These are phyloP conservation scores for Ictalurus furcatus DNA, from an alignment of 2,113 vertebrate genomes.

Conservation along the genomic window DNA sequence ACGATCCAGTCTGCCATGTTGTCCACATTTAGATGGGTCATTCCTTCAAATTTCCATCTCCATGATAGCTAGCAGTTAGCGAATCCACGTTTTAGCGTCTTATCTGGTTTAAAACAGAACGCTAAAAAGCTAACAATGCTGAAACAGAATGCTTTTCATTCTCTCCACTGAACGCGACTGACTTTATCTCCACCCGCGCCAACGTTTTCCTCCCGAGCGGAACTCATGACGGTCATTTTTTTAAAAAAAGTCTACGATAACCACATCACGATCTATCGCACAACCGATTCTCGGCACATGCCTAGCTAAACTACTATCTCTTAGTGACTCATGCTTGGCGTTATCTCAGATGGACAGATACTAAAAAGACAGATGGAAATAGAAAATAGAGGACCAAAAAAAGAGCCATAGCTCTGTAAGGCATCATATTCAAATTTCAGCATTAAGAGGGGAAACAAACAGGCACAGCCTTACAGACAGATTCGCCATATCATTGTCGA, in stretches of 20 bases:
- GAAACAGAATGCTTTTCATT: not conserved
- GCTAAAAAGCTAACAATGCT: not conserved
- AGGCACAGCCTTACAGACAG: conserved; percentile 27
- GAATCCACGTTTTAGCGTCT: not conserved
- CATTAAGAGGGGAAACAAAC: conserved; percentile 18
- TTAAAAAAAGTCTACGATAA: not conserved
- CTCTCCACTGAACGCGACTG: not conserved
- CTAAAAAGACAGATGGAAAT: conserved; percentile 16
- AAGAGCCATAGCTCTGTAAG: conserved; percentile 40
- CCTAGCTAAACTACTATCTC: conserved; percentile 8
- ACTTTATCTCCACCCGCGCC: not conserved
- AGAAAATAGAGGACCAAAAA: conserved; percentile 17
- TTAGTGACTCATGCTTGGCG: conserved; percentile 6
- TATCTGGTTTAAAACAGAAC: not conserved
- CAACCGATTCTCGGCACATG: conserved; percentile 5
- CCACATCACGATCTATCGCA: not conserved
- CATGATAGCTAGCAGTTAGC: not conserved
- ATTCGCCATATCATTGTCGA: conserved; percentile 24
- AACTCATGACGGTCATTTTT: not conserved
- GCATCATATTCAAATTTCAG: conserved; percentile 41
- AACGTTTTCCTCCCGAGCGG: not conserved
- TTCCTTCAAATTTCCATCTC: not conserved
- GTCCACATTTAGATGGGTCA: not conserved
- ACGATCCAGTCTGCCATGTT: not conserved
- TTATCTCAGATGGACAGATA: not conserved